A percentile compares a stretch with the other conserved stretches of the same genome.
Evolutionary conservation across 2,113 vertebrate species (phyloP).

Genomic region (Geococcyx californianus): DNA sequence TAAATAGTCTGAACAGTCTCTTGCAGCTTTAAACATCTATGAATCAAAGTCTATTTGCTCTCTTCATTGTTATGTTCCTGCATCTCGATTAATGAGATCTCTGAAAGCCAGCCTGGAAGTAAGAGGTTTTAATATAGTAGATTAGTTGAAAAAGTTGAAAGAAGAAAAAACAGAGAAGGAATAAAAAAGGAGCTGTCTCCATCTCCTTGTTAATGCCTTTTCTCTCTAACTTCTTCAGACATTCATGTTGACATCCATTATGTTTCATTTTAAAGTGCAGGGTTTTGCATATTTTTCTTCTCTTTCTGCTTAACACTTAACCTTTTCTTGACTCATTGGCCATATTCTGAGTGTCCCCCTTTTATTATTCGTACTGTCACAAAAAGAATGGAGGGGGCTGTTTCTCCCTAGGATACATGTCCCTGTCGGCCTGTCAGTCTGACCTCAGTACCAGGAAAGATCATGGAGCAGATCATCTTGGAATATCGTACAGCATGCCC

Average conservation of each 20-base stretch:
- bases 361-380: neutral
- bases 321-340: neutral
- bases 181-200: neutral
- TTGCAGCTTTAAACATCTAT: constrained; percentile 44
- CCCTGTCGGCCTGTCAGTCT: too few species aligned
- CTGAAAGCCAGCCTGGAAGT: neutral
- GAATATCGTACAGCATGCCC: too few species aligned
- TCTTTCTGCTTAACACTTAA: neutral
- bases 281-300: neutral
- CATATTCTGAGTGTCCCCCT: neutral
- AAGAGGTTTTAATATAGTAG: constrained; percentile 8
- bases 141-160: neutral
- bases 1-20: constrained; percentile 27
- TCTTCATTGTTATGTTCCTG: constrained; percentile 13
- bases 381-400: neutral
- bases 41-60: constrained; percentile 45
- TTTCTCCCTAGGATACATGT: neutral
- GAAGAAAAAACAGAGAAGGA: neutral
- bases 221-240: neutral
- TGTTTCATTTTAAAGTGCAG: neutral
- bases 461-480: too few species aligned
- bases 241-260: neutral
- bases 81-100: constrained; percentile 18
- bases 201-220: neutral
- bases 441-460: too few species aligned